A percentile compares a stretch with the other conserved stretches of the same genome.
Conservation (phyloP, 2,113 vertebrate species). For the Carassius gibelio region DNA sequence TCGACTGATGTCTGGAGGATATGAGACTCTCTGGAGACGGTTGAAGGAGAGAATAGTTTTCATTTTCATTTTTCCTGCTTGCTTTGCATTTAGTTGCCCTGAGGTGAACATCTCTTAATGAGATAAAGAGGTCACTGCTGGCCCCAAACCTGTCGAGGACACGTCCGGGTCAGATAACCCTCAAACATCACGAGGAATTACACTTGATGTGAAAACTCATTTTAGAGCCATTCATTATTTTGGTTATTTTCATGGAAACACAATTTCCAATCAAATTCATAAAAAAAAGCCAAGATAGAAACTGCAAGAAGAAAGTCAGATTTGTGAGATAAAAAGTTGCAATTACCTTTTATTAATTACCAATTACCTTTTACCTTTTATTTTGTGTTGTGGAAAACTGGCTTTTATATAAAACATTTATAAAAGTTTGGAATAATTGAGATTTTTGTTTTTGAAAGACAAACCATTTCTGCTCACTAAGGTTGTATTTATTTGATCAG, state of each 20-base stretch:
- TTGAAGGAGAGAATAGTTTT: slow-evolving; percentile 57
- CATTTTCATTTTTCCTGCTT: slow-evolving; percentile 67
- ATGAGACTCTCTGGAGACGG: slow-evolving; percentile 52
- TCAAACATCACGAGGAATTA: neutral
- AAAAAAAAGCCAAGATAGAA: too few relatives aligned
- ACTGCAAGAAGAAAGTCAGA: too few relatives aligned
- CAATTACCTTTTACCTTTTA: too few relatives aligned
- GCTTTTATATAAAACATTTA: too few relatives aligned
- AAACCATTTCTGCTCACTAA: too few relatives aligned
- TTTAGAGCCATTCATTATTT: neutral
- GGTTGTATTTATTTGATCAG: too few relatives aligned
- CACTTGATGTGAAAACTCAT: neutral
- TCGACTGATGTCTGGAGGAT: slow-evolving; percentile 52
- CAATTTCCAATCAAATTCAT: too few relatives aligned
- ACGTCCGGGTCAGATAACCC: neutral
- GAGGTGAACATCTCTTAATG: slow-evolving; percentile 70
- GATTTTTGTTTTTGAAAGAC: too few relatives aligned
- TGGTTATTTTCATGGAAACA: neutral
- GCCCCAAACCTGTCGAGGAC: slow-evolving; percentile 1
- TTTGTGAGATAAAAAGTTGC: too few relatives aligned
- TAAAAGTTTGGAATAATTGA: too few relatives aligned
- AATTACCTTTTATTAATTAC: too few relatives aligned
- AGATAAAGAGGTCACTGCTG: slow-evolving; percentile 72
- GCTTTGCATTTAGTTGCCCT: slow-evolving; percentile 74
- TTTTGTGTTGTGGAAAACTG: too few relatives aligned